Percentiles rank a stretch among this genome's conserved stretches.
Conservation (phyloP, 2,797 vertebrate genomes). For the Huso huso region DNA sequence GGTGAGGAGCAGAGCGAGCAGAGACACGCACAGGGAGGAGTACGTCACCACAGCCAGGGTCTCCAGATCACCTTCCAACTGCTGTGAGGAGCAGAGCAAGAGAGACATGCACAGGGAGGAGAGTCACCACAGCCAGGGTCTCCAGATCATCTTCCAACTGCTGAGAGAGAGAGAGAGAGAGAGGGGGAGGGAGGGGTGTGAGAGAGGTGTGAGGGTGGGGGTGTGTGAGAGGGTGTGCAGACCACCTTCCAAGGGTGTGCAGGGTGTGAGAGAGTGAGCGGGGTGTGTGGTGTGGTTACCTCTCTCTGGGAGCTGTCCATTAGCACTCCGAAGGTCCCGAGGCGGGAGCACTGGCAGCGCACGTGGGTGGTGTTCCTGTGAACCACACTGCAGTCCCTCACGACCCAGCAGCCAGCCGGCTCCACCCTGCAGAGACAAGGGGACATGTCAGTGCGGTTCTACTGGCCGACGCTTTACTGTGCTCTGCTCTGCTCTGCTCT, state of each 20-base stretch:
- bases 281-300: slow-evolving; percentile 48
- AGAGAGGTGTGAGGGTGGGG: background rate
- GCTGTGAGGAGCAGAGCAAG: background rate
- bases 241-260: too few species aligned
- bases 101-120: too few species aligned
- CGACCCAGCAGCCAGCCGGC: slow-evolving; percentile 81
- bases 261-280: background rate
- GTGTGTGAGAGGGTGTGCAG: slow-evolving; percentile 35
- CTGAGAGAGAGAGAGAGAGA: too few species aligned
- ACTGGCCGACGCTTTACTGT: background rate
- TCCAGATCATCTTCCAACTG: too few species aligned
- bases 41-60: too few species aligned
- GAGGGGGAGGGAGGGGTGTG: slow-evolving; percentile 32
- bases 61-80: too few species aligned
- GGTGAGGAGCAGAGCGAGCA: slow-evolving; percentile 50
- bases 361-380: slow-evolving; percentile 90
- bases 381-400: slow-evolving; percentile 87
- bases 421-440: slow-evolving; percentile 48
- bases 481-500: too few species aligned
- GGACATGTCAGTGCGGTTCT: too few species aligned
- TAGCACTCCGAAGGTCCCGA: slow-evolving; percentile 88
- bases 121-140: too few species aligned
- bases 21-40: slow-evolving; percentile 17
- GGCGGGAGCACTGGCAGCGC: slow-evolving; percentile 87
- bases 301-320: slow-evolving; percentile 98